A percentile compares a stretch with the other conserved stretches of the same genome.
Conservation (phyloP, 2,888 invertebrate species). For the Eupithecia abbreviata region DNA sequence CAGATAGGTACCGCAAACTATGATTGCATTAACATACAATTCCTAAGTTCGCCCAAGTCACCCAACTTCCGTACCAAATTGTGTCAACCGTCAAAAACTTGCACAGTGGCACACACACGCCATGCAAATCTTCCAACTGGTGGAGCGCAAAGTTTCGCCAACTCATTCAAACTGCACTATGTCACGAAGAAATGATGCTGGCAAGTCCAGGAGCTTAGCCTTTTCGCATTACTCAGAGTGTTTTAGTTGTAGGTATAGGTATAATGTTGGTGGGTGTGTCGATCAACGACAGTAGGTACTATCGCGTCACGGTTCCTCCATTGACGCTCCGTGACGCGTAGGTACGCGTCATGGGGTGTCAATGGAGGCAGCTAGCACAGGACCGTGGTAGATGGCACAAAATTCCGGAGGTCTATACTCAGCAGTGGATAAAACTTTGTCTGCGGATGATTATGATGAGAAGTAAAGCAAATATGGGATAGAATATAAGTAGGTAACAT, state of each 20-base stretch:
- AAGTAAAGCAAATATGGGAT: neutral
- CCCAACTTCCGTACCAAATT: conserved; percentile 18
- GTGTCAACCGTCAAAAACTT: conserved; percentile 34
- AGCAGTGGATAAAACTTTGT: neutral
- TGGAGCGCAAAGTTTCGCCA: conserved; percentile 20
- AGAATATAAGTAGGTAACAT: neutral
- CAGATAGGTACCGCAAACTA: neutral
- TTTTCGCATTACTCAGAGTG: neutral
- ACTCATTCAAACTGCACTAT: conserved; percentile 31
- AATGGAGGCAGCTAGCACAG: neutral
- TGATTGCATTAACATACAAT: conserved; percentile 6
- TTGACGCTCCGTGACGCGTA: too few species aligned
- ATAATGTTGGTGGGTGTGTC: neutral
- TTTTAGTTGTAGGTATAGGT: neutral
- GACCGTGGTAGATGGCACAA: neutral
- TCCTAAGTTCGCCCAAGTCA: conserved; percentile 6
- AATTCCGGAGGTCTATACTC: neutral
- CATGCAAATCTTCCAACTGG: conserved; percentile 31
- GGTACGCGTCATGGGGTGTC: neutral
- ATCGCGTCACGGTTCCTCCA: too few species aligned
- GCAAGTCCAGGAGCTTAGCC: neutral
- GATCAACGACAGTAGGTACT: neutral
- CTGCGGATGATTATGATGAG: neutral
- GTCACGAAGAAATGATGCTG: conserved; percentile 23
- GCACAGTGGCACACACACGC: conserved; percentile 21